Evolutionary conservation across 2,113 vertebrate species (phyloP).

Genomic region (Coturnix japonica): DNA sequence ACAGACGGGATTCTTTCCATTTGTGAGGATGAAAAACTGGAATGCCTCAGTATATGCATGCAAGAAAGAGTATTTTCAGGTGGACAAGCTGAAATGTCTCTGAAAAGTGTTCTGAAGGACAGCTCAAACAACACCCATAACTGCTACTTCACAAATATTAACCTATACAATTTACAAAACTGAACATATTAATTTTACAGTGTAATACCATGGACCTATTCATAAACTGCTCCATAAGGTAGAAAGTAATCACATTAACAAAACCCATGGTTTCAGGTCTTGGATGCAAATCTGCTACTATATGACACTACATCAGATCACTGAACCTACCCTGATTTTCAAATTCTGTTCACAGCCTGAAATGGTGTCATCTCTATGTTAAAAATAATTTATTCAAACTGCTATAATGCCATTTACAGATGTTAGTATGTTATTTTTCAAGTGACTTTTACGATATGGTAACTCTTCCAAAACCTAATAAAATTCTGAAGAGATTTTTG

Average conservation of each 20-base stretch:
- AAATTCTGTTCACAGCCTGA: constrained; percentile 17
- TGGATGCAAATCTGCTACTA: neutral
- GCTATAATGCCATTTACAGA: neutral
- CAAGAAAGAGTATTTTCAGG: neutral
- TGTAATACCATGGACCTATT: neutral
- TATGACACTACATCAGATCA: neutral
- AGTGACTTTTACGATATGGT: neutral
- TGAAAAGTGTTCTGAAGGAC: neutral
- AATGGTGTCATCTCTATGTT: neutral
- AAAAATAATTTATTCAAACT: constrained; percentile 5
- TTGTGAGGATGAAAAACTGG: neutral
- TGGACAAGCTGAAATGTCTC: neutral
- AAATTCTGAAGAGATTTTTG: constrained; percentile 7
- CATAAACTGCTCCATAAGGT: neutral
- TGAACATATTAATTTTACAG: neutral
- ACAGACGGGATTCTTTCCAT: neutral
- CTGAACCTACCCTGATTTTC: neutral
- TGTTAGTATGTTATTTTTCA: constrained; percentile 12
- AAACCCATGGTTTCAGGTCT: neutral
- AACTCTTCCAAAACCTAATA: neutral
- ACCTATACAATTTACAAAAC: neutral
- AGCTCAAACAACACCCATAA: neutral
- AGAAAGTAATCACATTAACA: neutral
- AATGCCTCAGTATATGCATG: fast-evolving
- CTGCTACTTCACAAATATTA: neutral